A percentile compares a stretch with the other conserved stretches of the same genome.
Conservation (phyloP, 2,888 invertebrate genomes). For the Mylabris sibirica region DNA sequence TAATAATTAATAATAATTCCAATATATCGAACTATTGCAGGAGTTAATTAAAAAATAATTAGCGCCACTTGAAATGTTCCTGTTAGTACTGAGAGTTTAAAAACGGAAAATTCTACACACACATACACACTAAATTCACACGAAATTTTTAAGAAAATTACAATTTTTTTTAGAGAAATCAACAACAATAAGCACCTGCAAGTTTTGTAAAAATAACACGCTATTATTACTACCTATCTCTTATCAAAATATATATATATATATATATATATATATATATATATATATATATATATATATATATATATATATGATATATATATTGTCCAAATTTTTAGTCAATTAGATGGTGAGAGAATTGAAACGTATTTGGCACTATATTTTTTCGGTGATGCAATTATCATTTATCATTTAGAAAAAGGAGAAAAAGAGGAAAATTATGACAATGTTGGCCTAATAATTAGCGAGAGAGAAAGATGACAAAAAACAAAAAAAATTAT, state of each 20-base stretch:
- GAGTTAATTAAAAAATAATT: slow-evolving; percentile 45
- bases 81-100: slow-evolving; percentile 52
- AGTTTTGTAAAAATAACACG: neutral
- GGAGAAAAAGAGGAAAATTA: neutral
- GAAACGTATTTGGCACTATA: slow-evolving; percentile 47
- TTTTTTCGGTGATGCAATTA: slow-evolving; percentile 35
- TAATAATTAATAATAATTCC: slow-evolving; percentile 51
- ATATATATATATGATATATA: neutral
- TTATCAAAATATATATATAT: too few relatives aligned
- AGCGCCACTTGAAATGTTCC: slow-evolving; percentile 52
- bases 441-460: slow-evolving; percentile 48
- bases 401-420: slow-evolving; percentile 32
- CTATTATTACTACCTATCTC: slow-evolving; percentile 1
- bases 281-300: neutral
- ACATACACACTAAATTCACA: slow-evolving; percentile 16
- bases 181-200: slow-evolving; percentile 2
- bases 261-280: neutral
- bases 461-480: slow-evolving; percentile 16
- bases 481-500: slow-evolving; percentile 16
- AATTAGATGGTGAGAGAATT: slow-evolving; percentile 48
- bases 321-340: slow-evolving; percentile 51
- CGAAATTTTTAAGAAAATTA: neutral
- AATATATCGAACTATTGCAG: slow-evolving; percentile 57
- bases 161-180: neutral
- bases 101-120: slow-evolving; percentile 9